These are phyloP conservation scores for Muricea muricata DNA, from an alignment of 92 coral and sea anemone genomes.

Conservation along the genomic window DNA sequence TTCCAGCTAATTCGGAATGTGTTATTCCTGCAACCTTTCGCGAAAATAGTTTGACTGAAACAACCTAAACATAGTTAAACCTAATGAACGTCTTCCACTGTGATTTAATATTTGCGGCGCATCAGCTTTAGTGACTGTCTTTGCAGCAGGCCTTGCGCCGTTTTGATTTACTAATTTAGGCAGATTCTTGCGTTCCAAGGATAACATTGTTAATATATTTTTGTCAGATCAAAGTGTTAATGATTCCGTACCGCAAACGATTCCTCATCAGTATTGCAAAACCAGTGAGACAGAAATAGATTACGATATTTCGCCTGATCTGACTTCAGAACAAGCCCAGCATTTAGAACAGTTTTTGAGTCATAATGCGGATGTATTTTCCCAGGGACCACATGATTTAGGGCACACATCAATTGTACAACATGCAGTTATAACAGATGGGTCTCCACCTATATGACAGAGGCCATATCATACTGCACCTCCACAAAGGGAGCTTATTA, in stretches of 20 bases:
- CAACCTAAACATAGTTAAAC: slow-evolving; percentile 33
- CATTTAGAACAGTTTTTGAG: slow-evolving; percentile 24
- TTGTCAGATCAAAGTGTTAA: background rate
- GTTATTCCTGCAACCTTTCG: slow-evolving; percentile 40
- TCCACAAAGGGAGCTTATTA: slow-evolving; percentile 41
- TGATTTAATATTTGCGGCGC: slow-evolving; percentile 39
- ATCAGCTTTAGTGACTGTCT: slow-evolving; percentile 41
- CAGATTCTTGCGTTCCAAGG: background rate
- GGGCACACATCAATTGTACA: slow-evolving; percentile 64
- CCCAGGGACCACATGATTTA: slow-evolving; percentile 46
- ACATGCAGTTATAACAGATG: slow-evolving; percentile 62
- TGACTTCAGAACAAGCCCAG: background rate
- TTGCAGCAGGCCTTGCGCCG: slow-evolving; percentile 39
- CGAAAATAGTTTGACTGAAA: slow-evolving; percentile 8
- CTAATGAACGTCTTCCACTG: slow-evolving; percentile 21
- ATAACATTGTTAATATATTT: slow-evolving; percentile 3
- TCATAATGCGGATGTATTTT: slow-evolving; percentile 55
- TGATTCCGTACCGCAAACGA: background rate
- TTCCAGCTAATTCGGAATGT: slow-evolving; percentile 51
- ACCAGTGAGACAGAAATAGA: background rate
- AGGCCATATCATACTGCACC: slow-evolving; percentile 72
- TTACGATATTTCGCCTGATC: background rate
- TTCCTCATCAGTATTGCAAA: background rate
- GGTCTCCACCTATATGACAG: slow-evolving; percentile 59
- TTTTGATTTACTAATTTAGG: slow-evolving; percentile 47